Evolutionary conservation across 2,113 vertebrate species (phyloP).

Genomic region (Rousettus leschenaultii): DNA sequence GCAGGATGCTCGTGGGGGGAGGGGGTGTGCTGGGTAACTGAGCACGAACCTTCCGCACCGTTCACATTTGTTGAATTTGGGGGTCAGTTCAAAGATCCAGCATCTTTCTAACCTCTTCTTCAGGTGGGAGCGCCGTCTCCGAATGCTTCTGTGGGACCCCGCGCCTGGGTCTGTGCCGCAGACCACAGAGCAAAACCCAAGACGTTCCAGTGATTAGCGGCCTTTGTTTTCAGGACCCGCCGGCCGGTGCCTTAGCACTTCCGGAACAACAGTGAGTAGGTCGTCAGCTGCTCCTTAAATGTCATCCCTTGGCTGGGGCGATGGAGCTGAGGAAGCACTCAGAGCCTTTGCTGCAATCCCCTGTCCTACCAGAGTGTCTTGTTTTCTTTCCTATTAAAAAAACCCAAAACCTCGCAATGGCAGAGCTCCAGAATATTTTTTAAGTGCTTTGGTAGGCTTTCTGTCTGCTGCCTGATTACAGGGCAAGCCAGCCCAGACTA

Average conservation of each 20-base stretch:
- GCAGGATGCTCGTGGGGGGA: not conserved
- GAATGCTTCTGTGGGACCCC: not conserved
- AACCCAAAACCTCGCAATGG: not conserved
- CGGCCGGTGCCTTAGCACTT: not conserved
- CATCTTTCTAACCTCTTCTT: not conserved
- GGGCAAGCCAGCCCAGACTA: rapidly evolving
- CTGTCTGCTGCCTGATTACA: rapidly evolving
- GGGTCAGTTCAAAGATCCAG: not conserved
- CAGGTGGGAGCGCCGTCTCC: not conserved
- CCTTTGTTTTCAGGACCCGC: not conserved
- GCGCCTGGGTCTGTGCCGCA: not conserved
- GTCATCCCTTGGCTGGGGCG: not conserved
- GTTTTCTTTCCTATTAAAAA: not conserved
- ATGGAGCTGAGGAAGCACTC: not conserved
- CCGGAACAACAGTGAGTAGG: not conserved
- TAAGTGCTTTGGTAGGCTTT: not conserved
- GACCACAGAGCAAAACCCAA: not conserved
- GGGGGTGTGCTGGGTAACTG: rapidly evolving
- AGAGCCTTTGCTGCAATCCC: not conserved
- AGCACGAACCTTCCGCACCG: not conserved
- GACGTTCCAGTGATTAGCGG: not conserved
- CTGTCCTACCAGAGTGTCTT: not conserved
- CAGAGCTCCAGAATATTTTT: not conserved
- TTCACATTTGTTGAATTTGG: not conserved
- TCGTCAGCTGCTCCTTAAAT: not conserved